Evolutionary conservation across 2,888 invertebrate genomes (phyloP), one percentile per base, ranked within the genome.

Genomic region (Apamea anceps): DNA sequence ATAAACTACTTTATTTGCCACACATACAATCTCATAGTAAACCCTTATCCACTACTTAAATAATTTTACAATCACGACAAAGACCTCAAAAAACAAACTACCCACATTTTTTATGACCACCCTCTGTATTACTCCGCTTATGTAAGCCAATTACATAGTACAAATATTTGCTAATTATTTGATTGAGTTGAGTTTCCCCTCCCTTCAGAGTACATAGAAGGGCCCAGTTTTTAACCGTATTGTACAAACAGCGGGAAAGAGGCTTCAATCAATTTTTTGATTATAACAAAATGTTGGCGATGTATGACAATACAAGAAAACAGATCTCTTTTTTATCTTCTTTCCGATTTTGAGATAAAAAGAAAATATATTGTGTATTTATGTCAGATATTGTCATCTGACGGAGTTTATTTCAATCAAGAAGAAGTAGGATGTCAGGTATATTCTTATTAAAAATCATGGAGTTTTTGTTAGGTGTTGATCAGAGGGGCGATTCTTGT

Each of bases 141-240:
- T 87, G 77, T 86, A 88, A 92, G 91, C 92, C 93, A 93, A 94
- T 94, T 93, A 94, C 91, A 84, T 89, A 76, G 87, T 80, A 87
- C 90, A 94, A 94, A 94, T 93, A 94, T 94, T 94, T 92, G 91
- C 91, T 93, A 94, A 94, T 94, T 94, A 94, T 93, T 93, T 93
- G 92, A 94, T 94, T 93, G 93, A 92, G 88, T 87, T 86, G 85
- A 77, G 80, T 79, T 67, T 84, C 57, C 81, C 80, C 63, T 82
- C 80, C 73, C 67, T 71, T 73, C 21, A 45, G 32, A 71, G 75
- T 62, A 77, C 66, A 77, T 77, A 75, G 28, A 28, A 72, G 76
- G 75, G 62, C 70, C 74, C 54, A 80, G 71, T 82, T 87, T 86
- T 85, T 82, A 78, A 84, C 74, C 71, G 74, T 62, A 77, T 87